Base-by-base conservation (phyloP, 2,113 vertebrate genomes). In the Parotia lawesii region DNA sequence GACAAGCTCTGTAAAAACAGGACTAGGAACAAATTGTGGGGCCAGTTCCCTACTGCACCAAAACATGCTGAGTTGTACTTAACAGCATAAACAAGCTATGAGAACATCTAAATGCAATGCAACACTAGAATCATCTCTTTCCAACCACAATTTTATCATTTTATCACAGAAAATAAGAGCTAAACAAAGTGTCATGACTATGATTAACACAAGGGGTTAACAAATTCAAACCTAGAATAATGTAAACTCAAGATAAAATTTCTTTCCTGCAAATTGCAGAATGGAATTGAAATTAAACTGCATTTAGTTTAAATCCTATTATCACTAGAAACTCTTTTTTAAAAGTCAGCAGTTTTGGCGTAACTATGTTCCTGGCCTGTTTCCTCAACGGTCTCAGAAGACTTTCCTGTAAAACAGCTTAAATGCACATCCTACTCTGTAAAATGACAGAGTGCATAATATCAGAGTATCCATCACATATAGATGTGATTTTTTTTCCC, bases 321-420 rank as follows among this genome's bases (percentile, higher is more conserved):
- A 97, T 92, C 89, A 96, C 82, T 95, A 79, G 96, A 98, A 97
- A 94, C 70, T 71, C 71, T 82, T 72, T 51, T 96, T 87, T 42
- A 50, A 89, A 97, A 97, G 84, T 91, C 88, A 90, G 82, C 91
- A 95, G 54, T 86, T 91, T 94, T 78, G 77, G 33, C 82, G 87
- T 90, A 97, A 96, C 95, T 96, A 54, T 79, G 94, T 92, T 97
- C 93, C 87, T 79, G 90, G 72, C 75, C 90, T 78, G 74, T 85
- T 97, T 98, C 96, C 97, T 97, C 92, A 90, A 81, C 67, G 87
- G 85, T 92, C 95, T 95, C 91, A 74, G 91, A 87, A 96, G 74
- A 60, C 80, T 57, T 95, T 89, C 92, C 95, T 94, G 82, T 95
- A 97, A 96, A 94, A 95, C 57, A 95, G 91, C 42, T 85, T 54